Percentiles rank a stretch among this genome's conserved stretches.
Evolutionary conservation across 2,888 invertebrate species (phyloP).

Genomic region (Tridacna gigas): DNA sequence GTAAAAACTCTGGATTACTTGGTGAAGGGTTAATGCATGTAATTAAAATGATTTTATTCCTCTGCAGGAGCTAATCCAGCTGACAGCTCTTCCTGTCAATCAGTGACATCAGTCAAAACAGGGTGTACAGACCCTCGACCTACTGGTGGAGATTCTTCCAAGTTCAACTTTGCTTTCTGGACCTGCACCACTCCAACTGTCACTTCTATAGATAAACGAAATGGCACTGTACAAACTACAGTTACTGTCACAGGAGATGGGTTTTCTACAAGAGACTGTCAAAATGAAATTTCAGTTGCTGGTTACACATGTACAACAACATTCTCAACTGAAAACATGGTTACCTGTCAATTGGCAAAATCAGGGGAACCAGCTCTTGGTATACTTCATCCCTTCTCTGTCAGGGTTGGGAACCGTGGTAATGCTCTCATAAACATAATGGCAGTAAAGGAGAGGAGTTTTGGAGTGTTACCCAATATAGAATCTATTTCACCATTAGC

Average conservation of each 20-base stretch:
- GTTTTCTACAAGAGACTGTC: slow-evolving; percentile 65
- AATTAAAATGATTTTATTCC: too few species aligned
- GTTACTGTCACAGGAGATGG: slow-evolving; percentile 68
- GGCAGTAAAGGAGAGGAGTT: slow-evolving; percentile 49
- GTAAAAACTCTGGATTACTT: too few species aligned
- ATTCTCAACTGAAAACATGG: slow-evolving; percentile 23
- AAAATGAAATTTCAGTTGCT: slow-evolving; percentile 72
- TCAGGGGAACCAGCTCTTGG: slow-evolving; percentile 54
- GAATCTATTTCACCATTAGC: slow-evolving; percentile 55
- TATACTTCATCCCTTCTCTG: slow-evolving; percentile 53
- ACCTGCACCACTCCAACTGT: slow-evolving; percentile 68
- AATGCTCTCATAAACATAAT: slow-evolving; percentile 56
- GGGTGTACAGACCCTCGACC: slow-evolving; percentile 62
- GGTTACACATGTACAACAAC: slow-evolving; percentile 51
- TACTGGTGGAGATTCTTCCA: slow-evolving; percentile 42
- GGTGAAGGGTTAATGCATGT: too few species aligned
- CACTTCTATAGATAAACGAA: slow-evolving; percentile 50
- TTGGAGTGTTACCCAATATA: slow-evolving; percentile 65
- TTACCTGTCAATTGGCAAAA: slow-evolving; percentile 57
- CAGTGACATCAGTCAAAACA: slow-evolving; percentile 43
- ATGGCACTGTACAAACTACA: slow-evolving; percentile 65
- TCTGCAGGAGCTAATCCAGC: slow-evolving; percentile 48
- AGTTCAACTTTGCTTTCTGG: slow-evolving; percentile 70
- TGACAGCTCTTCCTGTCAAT: slow-evolving; percentile 57
- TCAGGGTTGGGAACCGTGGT: slow-evolving; percentile 64